phyloP scores from a whole-genome alignment of 2,797 vertebrate genomes.

The Spea hammondii region DNA sequence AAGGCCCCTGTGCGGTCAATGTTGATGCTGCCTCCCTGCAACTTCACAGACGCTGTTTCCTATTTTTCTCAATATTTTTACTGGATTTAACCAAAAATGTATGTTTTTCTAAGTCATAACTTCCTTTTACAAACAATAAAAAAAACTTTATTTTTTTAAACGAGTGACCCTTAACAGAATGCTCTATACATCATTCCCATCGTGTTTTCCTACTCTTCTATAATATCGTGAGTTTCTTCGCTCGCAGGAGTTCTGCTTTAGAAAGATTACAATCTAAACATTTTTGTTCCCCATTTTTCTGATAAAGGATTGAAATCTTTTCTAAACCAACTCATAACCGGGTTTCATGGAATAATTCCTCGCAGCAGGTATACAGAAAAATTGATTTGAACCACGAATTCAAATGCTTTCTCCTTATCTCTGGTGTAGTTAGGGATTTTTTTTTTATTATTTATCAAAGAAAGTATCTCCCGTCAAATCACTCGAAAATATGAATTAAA shows the following conservation, averaged over 20 bases:
- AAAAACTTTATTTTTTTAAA: too few relatives aligned
- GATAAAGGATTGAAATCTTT: slow-evolving; percentile 36
- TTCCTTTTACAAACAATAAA: too few relatives aligned
- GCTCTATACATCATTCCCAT: neutral
- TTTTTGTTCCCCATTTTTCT: slow-evolving; percentile 30
- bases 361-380: slow-evolving; percentile 1
- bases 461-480: slow-evolving; percentile 15
- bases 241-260: slow-evolving; percentile 9
- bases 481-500: slow-evolving; percentile 3
- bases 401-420: slow-evolving; percentile 31
- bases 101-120: too few relatives aligned
- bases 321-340: slow-evolving; percentile 31
- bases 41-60: too few relatives aligned
- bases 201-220: neutral
- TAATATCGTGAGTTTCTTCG: neutral
- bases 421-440: neutral
- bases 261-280: slow-evolving; percentile 31
- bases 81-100: too few relatives aligned
- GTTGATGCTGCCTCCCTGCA: too few relatives aligned
- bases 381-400: slow-evolving; percentile 36
- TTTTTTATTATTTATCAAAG: slow-evolving; percentile 12
- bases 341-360: slow-evolving; percentile 17
- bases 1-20: too few relatives aligned
- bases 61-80: too few relatives aligned
- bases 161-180: neutral